These are phyloP conservation scores for Capreolus pygargus DNA, from an alignment of 2,113 vertebrate species.

Conservation along the genomic window DNA sequence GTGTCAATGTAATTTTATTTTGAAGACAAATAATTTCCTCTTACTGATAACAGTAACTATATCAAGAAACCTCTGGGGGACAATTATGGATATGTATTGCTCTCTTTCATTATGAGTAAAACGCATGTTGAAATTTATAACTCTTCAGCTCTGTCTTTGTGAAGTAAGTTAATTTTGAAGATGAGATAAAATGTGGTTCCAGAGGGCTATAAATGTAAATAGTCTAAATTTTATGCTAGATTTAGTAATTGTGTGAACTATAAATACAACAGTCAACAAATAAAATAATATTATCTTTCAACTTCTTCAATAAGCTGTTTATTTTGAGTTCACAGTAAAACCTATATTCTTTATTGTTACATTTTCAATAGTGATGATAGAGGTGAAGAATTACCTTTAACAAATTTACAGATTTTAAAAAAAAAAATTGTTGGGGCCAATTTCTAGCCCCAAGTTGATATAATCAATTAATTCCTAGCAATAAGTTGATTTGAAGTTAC, in stretches of 20 bases:
- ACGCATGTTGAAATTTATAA: conserved; percentile 42
- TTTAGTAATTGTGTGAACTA: conserved; percentile 51
- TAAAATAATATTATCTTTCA: conserved; percentile 37
- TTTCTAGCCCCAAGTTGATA: not conserved
- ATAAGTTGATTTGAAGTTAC: not conserved
- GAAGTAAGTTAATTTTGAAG: conserved; percentile 41
- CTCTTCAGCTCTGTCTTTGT: conserved; percentile 25
- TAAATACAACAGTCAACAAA: not conserved
- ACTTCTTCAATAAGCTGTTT: conserved; percentile 31
- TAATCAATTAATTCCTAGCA: not conserved
- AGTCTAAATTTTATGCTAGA: conserved; percentile 8
- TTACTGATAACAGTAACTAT: conserved; percentile 16
- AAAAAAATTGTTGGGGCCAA: not conserved
- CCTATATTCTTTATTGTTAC: not conserved
- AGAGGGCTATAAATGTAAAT: not conserved
- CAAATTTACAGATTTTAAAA: not conserved
- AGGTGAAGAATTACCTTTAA: not conserved
- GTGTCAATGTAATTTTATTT: conserved; percentile 32
- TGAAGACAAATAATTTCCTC: conserved; percentile 28
- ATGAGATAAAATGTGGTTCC: conserved; percentile 6
- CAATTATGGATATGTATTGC: conserved; percentile 33
- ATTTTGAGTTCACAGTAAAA: conserved; percentile 8
- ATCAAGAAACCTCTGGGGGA: conserved; percentile 36
- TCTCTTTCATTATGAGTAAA: conserved; percentile 28
- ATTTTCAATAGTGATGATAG: not conserved